phyloP scores from a whole-genome alignment of 2,888 invertebrate genomes.

The Dyspetes luteomarginatus region DNA sequence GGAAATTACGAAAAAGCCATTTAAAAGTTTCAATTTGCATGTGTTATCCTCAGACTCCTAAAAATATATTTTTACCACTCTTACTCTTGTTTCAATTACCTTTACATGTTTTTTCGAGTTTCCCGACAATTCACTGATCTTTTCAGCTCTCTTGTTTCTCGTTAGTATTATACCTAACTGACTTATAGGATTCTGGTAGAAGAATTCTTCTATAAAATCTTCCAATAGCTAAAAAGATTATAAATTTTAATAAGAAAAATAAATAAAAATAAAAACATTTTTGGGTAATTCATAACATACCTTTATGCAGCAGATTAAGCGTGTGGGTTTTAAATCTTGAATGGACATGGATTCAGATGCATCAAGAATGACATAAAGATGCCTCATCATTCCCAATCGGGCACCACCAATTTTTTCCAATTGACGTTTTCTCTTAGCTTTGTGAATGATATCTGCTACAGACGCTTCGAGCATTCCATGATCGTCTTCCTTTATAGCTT shows the following conservation, averaged over 20 bases:
- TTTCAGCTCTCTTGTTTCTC: slow-evolving; percentile 97
- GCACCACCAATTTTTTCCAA: slow-evolving; percentile 90
- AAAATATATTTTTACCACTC: too few species aligned
- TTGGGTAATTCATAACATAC: slow-evolving; percentile 84
- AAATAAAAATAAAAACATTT: background rate
- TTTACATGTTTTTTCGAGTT: slow-evolving; percentile 92
- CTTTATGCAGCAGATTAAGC: slow-evolving; percentile 94
- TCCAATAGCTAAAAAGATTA: slow-evolving; percentile 89
- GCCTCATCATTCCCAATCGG: slow-evolving; percentile 99
- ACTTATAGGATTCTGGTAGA: slow-evolving; percentile 99
- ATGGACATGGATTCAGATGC: slow-evolving; percentile 97
- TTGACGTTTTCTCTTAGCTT: slow-evolving; percentile 92
- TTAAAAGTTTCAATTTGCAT: too few species aligned
- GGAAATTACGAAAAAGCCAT: too few species aligned
- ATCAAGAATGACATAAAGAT: slow-evolving; percentile 95
- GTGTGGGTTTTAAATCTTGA: slow-evolving; percentile 97
- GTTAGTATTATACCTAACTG: slow-evolving; percentile 97
- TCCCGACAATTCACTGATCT: slow-evolving; percentile 95
- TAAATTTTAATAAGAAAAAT: slow-evolving; percentile 10
- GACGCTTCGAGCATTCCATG: slow-evolving; percentile 95
- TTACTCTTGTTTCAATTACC: slow-evolving; percentile 81
- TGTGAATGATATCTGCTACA: slow-evolving; percentile 95
- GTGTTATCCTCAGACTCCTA: too few species aligned
- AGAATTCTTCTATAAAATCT: slow-evolving; percentile 97
- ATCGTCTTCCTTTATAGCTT: slow-evolving; percentile 98